These are phyloP conservation scores for Sinosuthora webbiana DNA, from an alignment of 2,113 vertebrate genomes.

Conservation along the genomic window DNA sequence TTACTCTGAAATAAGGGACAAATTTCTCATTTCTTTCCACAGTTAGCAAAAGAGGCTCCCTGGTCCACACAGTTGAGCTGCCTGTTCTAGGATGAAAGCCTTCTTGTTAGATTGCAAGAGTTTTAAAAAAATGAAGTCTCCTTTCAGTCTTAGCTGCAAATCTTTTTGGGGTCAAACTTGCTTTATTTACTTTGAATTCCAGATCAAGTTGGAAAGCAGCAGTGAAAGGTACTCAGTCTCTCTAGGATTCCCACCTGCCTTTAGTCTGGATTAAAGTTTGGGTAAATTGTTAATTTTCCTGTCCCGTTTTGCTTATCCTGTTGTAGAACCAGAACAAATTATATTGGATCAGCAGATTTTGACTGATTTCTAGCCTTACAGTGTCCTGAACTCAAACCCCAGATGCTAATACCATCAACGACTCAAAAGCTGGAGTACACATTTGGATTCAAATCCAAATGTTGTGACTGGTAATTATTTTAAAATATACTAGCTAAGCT, in stretches of 20 bases:
- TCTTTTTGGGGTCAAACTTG: background rate
- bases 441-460: background rate
- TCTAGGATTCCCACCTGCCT: background rate
- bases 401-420: background rate
- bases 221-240: background rate
- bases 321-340: background rate
- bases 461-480: background rate
- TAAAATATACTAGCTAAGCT: background rate
- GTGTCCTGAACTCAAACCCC: background rate
- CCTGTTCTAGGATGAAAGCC: background rate
- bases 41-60: background rate
- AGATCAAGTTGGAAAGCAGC: background rate
- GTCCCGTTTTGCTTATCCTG: rapidly evolving
- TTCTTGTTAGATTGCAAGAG: background rate
- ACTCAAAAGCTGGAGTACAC: background rate
- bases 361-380: background rate
- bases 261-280: background rate
- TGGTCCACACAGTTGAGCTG: background rate
- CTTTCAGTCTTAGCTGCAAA: background rate
- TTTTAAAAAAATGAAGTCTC: background rate
- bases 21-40: background rate
- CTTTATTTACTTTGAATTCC: background rate
- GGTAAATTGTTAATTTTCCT: background rate
- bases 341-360: background rate
- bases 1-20: background rate